Evolutionary conservation across 2,113 vertebrate species (phyloP).

Genomic region (Lophura nycthemera): DNA sequence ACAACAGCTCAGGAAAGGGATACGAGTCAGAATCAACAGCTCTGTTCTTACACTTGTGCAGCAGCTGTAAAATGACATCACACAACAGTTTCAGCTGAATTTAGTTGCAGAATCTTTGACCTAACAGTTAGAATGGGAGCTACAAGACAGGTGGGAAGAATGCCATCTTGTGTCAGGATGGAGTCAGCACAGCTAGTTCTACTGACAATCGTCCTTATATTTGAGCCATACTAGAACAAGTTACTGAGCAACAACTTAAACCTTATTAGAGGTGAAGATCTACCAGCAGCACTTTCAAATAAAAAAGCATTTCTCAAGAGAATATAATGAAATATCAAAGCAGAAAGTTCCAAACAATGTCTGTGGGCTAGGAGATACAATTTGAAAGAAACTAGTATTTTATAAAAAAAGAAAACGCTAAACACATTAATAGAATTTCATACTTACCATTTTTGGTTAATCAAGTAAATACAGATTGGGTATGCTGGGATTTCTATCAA

Average conservation of each 20-base stretch:
- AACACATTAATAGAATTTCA: not conserved
- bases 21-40: not conserved
- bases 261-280: not conserved
- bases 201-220: not conserved
- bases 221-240: not conserved
- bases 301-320: not conserved
- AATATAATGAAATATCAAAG: not conserved
- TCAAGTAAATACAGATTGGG: constrained; percentile 84
- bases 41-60: not conserved
- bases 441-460: constrained; percentile 83
- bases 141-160: not conserved
- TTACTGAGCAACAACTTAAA: not conserved
- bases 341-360: not conserved
- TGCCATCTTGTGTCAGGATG: constrained; percentile 6
- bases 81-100: fast-evolving
- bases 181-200: not conserved
- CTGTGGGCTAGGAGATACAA: not conserved
- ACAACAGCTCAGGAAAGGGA: not conserved
- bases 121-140: fast-evolving
- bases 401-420: not conserved
- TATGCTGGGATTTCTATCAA: constrained; percentile 84
- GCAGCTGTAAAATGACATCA: fast-evolving
- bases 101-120: fast-evolving
- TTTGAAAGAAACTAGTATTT: not conserved
- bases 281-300: not conserved